Evolutionary conservation across 2,888 invertebrate genomes (phyloP).

Genomic region (Perizoma flavofasciatum): DNA sequence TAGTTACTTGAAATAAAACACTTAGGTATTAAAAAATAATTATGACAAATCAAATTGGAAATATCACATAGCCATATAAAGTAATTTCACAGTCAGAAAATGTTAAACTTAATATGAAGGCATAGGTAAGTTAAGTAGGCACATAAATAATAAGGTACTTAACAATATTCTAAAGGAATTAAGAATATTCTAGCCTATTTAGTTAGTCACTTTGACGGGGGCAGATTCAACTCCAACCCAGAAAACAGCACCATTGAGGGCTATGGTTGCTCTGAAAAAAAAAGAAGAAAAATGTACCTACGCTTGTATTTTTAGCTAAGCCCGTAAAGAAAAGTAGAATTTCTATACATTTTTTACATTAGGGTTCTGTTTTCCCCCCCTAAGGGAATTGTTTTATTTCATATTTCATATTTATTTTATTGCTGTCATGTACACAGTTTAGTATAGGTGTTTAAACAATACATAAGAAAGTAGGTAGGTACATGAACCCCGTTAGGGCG

Average conservation of each 20-base stretch:
- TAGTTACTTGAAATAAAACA: constrained; percentile 7
- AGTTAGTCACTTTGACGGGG: constrained; percentile 80
- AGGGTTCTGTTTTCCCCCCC: no score
- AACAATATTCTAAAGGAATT: constrained; percentile 1
- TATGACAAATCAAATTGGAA: constrained; percentile 12
- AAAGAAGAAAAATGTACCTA: neutral
- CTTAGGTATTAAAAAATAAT: constrained; percentile 8
- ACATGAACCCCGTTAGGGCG: no score
- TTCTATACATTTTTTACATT: no score
- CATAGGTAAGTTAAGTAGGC: neutral
- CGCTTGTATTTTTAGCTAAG: no score
- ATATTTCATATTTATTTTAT: no score
- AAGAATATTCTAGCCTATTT: constrained; percentile 21
- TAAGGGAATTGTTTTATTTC: no score
- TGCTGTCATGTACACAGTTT: no score
- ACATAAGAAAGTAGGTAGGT: no score
- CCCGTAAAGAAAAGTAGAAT: no score
- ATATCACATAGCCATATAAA: constrained; percentile 24
- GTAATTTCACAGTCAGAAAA: constrained; percentile 31
- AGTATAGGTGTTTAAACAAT: no score
- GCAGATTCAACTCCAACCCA: constrained; percentile 88
- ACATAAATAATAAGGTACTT: constrained; percentile 15
- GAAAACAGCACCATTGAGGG: constrained; percentile 87
- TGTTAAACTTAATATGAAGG: constrained; percentile 11
- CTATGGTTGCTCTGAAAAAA: constrained; percentile 86